Base-by-base conservation (phyloP, 2,113 vertebrate genomes). In the Cromileptes altivelis region DNA sequence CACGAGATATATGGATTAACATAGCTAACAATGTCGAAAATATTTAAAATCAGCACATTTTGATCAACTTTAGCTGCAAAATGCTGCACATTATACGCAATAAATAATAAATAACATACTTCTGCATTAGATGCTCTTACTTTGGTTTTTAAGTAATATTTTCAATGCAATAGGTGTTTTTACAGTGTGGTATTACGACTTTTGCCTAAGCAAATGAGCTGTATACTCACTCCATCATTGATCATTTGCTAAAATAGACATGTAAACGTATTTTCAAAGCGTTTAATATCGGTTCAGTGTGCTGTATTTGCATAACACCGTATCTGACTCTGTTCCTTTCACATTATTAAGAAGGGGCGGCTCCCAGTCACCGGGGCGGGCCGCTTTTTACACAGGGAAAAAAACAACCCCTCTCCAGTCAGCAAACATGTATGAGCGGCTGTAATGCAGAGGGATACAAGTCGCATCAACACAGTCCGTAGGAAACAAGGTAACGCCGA, bases 251-350 rank as follows among this genome's bases (percentile, higher is more conserved):
- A 17, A 55, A 50, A 53, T 3, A 3, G 0, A n/a, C 23, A 21
- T 37, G 4, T 11, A 27, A 14, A 8, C 19, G 6, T 1, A 1
- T 42, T 50, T 65, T 55, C 13, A 25, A n/a, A 55, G 33, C 14
- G 40, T 55, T 71, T 49, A 19, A 49, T 27, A 18, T 3, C 27
- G 19, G 42, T 19, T 19, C 62, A 30, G 17, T 33, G 69, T 60
- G 82, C 17, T 27, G n/a, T n/a, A 80, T 91, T 90, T 92, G 88
- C 89, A 90, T 87, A 82, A 88, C 89, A 90, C 67, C 15, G 37
- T 33, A 37, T 77, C 71, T 78, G 82, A 78, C 61, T 77, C 58
- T 69, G 81, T 65, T 33, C n/a, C 85, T 77, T 85, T 85, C 81
- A 75, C 78, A 40, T 18, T 55, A 56, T 68, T 33, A 12, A 19